Evolutionary conservation across 2,888 invertebrate species (phyloP).

Genomic region (Trilocha varians): DNA sequence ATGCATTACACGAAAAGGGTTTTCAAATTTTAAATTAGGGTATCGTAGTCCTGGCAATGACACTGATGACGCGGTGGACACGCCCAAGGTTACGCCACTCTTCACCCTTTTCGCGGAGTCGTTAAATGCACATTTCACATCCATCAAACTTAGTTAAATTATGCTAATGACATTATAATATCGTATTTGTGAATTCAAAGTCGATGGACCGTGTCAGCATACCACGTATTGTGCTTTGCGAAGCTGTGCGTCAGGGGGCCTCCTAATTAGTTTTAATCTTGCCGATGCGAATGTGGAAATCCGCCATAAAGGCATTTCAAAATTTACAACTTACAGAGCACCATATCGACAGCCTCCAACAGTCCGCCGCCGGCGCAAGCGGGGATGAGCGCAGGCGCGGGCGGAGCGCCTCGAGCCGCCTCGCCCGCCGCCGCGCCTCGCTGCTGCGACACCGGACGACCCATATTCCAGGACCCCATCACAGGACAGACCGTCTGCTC

Average conservation of each 20-base stretch:
- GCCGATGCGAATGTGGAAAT: constrained; percentile 64
- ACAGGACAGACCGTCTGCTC: constrained; percentile 92
- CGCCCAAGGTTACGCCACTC: constrained; percentile 43
- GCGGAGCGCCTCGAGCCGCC: constrained; percentile 64
- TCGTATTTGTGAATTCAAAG: constrained; percentile 9
- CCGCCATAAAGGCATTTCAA: constrained; percentile 72
- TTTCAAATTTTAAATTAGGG: constrained; percentile 45
- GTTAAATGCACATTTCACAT: constrained; percentile 62
- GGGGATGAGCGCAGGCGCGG: constrained; percentile 72
- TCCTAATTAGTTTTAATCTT: constrained; percentile 30
- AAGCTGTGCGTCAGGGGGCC: constrained; percentile 62
- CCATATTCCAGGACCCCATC: constrained; percentile 91
- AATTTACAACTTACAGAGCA: constrained; percentile 74
- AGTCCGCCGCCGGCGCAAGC: constrained; percentile 78
- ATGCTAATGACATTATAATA: constrained; percentile 28
- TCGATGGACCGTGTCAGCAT: constrained; percentile 35
- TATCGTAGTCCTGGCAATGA: constrained; percentile 18
- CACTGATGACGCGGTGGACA: constrained; percentile 42
- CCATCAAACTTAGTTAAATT: constrained; percentile 38
- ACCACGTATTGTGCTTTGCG: constrained; percentile 35
- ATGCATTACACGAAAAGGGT: constrained; percentile 29
- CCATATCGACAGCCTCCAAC: constrained; percentile 82
- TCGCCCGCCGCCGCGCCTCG: constrained; percentile 74
- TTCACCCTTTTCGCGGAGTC: constrained; percentile 46
- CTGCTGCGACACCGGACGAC: constrained; percentile 94